A percentile compares a stretch with the other conserved stretches of the same genome.
Evolutionary conservation across 2,888 invertebrate species (phyloP).

Genomic region (Achlya flavicornis): DNA sequence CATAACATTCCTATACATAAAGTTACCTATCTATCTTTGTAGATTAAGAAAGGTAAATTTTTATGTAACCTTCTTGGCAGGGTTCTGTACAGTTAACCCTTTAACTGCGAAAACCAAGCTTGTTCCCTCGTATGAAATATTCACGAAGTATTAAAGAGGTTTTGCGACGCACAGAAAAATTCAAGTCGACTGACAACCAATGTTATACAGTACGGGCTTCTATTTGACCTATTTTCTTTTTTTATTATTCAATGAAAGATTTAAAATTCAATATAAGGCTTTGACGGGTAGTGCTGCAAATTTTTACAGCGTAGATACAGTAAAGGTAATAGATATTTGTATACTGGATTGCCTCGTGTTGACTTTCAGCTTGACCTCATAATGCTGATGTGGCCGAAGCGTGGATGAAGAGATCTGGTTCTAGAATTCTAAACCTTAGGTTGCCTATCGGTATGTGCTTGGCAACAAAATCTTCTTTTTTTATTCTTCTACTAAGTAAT

Average conservation of each 20-base stretch:
- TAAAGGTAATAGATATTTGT: too few species aligned
- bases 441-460: too few species aligned
- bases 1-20: neutral
- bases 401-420: too few species aligned
- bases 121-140: neutral
- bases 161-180: conserved; percentile 8
- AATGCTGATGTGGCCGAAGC: too few species aligned
- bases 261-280: too few species aligned
- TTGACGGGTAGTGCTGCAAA: too few species aligned
- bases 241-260: neutral
- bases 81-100: neutral
- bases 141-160: conserved; percentile 1
- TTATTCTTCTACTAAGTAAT: too few species aligned
- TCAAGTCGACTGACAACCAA: neutral
- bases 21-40: neutral
- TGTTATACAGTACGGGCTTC: neutral
- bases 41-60: neutral
- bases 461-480: too few species aligned
- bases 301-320: too few species aligned
- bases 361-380: too few species aligned
- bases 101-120: neutral
- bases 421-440: too few species aligned
- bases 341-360: too few species aligned
- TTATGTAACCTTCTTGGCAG: neutral
- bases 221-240: neutral